Base-by-base conservation (phyloP, 92 coral and sea anemone species). In the Bergia puertoricense region DNA sequence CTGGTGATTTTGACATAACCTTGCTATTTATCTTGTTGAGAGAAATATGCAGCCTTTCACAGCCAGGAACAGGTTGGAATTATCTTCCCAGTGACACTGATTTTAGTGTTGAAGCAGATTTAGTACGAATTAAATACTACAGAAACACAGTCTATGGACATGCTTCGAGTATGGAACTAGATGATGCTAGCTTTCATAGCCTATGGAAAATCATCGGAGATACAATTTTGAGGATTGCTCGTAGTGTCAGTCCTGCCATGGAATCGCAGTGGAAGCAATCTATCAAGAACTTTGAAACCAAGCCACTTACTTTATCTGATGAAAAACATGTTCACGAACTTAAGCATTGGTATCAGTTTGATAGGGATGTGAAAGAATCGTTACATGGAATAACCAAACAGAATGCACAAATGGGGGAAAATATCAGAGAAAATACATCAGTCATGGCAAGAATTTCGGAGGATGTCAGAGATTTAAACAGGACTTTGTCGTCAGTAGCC, bases 21-120 rank as follows among this genome's bases (percentile, higher is more conserved):
- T 56, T 81, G 66, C 73, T 81, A 22, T 56, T 71, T n/a, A 71
- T 45, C 18, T 71, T 81, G 42, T 81, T 81, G 16, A 62, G 85
- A 44, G 69, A 81, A 40, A 81, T 81, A 39, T 81, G 85, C n/a
- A 9, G 85, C 13, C 69, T 54, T 30, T 1, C 69, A 2, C 69
- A 18, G 15, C 85, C 85, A 45, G 38, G 13, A 45, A 81, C 85
- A 48, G 85, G 85, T 6, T 81, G 85, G 85, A n/a, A 43, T n/a
- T 13, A 40, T 7, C 23, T 81, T 66, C 85, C 85, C 13, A 9
- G 39, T 18, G 66, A 45, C 10, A 81, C 85, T 7, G 85, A 81
- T 81, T 16, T 42, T 40, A 56, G 72, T 15, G 20, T 41, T 5
- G 72, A 81, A 36, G 85, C 85, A 30, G 30, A 30, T 30, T 30